Evolutionary conservation across 2,888 invertebrate genomes (phyloP).

Genomic region (Mythimna impura): DNA sequence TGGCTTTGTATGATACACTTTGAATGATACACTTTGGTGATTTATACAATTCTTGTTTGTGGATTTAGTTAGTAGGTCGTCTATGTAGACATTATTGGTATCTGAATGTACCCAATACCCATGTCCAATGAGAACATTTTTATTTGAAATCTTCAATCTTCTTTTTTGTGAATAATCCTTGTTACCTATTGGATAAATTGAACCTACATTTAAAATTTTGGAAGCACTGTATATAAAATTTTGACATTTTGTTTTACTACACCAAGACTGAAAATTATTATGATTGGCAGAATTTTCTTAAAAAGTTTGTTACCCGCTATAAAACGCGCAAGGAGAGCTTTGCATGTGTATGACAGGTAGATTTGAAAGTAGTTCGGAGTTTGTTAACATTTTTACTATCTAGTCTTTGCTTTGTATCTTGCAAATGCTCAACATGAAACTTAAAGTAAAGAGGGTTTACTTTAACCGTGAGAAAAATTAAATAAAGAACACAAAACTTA

Average conservation of each 20-base stretch:
- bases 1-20: conserved; percentile 55
- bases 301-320: background rate
- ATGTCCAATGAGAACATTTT: conserved; percentile 2
- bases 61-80: conserved; percentile 10
- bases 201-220: background rate
- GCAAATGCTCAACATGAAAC: conserved; percentile 46
- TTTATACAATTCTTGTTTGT: background rate
- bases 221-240: conserved; percentile 16
- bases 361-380: conserved; percentile 58
- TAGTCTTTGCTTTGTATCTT: conserved; percentile 58
- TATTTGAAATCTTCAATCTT: conserved; percentile 3
- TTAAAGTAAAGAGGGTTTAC: conserved; percentile 8
- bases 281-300: background rate
- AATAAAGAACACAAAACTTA: background rate
- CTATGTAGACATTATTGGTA: conserved; percentile 1
- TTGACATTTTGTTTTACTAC: conserved; percentile 1
- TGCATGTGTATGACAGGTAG: conserved; percentile 62
- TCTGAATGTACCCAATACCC: background rate
- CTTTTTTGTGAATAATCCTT: conserved; percentile 30
- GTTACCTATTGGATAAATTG: conserved; percentile 3
- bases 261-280: conserved; percentile 15
- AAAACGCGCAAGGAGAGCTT: conserved; percentile 49
- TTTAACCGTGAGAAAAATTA: background rate
- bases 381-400: conserved; percentile 42
- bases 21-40: conserved; percentile 9